Conservation (phyloP, 2,888 invertebrate species). For the Machimus rusticus region DNA sequence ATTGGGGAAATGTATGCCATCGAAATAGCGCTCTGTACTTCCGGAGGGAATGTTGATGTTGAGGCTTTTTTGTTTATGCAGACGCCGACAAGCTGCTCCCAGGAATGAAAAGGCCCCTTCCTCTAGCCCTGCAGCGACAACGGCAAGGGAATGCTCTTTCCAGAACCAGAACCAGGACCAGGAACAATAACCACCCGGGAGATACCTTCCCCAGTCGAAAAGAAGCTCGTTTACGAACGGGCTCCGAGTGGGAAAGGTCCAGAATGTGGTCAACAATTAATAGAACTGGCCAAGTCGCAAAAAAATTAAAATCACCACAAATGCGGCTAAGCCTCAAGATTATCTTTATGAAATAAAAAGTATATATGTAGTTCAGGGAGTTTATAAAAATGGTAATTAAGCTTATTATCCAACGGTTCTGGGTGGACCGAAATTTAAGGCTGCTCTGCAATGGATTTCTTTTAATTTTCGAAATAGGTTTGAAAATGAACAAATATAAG, state of each 20-base stretch:
- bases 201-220: neutral
- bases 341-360: neutral
- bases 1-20: slow-evolving; percentile 44
- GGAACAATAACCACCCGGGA: slow-evolving; percentile 14
- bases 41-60: slow-evolving; percentile 46
- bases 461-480: too few relatives aligned
- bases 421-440: neutral
- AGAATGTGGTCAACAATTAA: neutral
- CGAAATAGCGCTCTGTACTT: slow-evolving; percentile 45
- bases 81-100: slow-evolving; percentile 38
- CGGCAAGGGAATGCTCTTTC: slow-evolving; percentile 30
- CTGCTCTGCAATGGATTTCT: too few relatives aligned
- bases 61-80: slow-evolving; percentile 36
- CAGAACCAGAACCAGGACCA: neutral
- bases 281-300: neutral
- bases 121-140: neutral
- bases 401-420: neutral
- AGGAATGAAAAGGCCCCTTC: slow-evolving; percentile 12
- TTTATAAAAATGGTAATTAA: neutral
- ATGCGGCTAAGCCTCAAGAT: neutral
- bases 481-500: too few relatives aligned
- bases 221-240: slow-evolving; percentile 3
- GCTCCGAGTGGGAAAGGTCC: neutral
- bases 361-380: neutral
- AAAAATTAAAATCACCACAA: neutral